Evolutionary conservation across 2,113 vertebrate species (phyloP).

Genomic region (Spilogale gracilis): DNA sequence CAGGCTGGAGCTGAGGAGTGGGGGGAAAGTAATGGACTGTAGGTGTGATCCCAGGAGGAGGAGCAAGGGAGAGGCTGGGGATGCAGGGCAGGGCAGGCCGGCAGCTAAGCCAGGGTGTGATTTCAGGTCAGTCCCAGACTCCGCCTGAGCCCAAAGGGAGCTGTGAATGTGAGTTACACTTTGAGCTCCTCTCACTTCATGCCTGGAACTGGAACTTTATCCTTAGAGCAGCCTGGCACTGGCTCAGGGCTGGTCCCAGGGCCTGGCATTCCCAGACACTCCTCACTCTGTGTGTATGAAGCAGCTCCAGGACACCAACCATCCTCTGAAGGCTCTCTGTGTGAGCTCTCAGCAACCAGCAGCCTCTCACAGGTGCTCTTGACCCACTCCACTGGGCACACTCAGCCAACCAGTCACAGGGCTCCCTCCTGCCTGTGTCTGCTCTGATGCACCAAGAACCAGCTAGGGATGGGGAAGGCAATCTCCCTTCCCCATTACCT

Average conservation of each 20-base stretch:
- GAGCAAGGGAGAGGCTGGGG: neutral
- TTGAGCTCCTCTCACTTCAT: too few relatives aligned
- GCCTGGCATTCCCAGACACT: neutral
- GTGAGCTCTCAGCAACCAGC: neutral
- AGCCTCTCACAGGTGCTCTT: neutral
- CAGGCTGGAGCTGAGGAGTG: neutral
- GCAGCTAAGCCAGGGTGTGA: neutral
- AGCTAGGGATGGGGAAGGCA: neutral
- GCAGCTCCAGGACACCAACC: neutral
- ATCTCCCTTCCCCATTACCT: neutral
- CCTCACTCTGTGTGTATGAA: neutral
- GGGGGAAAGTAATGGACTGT: neutral
- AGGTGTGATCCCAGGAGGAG: neutral
- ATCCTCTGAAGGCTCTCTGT: neutral
- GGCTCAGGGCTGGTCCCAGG: neutral
- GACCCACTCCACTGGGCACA: neutral
- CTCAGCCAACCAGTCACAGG: neutral
- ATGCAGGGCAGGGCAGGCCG: neutral
- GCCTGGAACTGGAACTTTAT: neutral
- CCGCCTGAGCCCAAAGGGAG: neutral
- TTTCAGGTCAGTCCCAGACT: neutral
- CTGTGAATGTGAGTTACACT: neutral
- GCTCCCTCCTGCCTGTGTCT: neutral
- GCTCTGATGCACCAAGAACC: neutral
- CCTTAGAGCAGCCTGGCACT: neutral